Conservation (phyloP, 1,140 invertebrate genomes). For the Patella vulgata region DNA sequence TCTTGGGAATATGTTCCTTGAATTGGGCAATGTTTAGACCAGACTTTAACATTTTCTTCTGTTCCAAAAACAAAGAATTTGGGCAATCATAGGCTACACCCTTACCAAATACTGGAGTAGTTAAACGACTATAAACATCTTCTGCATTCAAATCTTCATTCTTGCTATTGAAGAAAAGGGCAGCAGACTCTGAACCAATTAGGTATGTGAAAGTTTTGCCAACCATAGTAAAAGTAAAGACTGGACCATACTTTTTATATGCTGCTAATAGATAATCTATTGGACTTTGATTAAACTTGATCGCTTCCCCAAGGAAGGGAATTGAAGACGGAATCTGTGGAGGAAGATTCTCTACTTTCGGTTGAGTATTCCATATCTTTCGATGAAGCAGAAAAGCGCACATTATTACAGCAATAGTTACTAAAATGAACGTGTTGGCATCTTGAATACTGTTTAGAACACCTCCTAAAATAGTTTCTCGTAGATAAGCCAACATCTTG, state of each 20-base stretch:
- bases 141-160: constrained; percentile 62
- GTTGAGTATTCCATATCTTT: not conserved
- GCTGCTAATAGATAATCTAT: constrained; percentile 52
- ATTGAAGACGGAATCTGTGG: constrained; percentile 53
- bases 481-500: no score
- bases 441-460: no score
- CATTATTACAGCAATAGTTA: not conserved
- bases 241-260: constrained; percentile 58
- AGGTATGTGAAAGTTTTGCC: constrained; percentile 62
- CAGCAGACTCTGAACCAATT: constrained; percentile 49
- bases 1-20: constrained; percentile 45
- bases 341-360: constrained; percentile 36
- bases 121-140: constrained; percentile 55
- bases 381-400: not conserved
- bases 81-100: constrained; percentile 60
- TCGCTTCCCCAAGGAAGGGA: constrained; percentile 55
- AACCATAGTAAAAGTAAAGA: constrained; percentile 61
- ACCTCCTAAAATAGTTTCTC: no score
- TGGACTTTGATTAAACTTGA: constrained; percentile 51
- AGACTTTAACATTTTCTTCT: constrained; percentile 61
- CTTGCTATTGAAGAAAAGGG: constrained; percentile 57
- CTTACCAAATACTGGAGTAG: constrained; percentile 59
- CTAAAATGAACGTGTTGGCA: no score
- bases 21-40: constrained; percentile 55
- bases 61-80: constrained; percentile 56